These are phyloP conservation scores for Proisotoma minuta DNA, from an alignment of 2,888 invertebrate species.

Conservation along the genomic window DNA sequence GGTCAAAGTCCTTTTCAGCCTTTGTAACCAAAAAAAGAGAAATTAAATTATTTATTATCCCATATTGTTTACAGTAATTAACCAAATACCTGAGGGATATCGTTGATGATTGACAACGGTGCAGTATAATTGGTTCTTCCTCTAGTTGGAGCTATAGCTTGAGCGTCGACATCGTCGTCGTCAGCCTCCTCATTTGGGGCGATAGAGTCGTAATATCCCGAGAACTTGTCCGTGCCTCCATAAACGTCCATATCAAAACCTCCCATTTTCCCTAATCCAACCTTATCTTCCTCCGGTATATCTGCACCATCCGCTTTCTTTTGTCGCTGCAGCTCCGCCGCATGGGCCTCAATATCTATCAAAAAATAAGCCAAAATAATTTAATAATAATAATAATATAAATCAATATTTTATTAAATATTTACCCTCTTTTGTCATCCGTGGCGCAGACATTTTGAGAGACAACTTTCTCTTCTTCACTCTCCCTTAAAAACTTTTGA, in stretches of 20 bases:
- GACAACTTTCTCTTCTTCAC: too few relatives aligned
- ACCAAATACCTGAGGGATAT: constrained; percentile 71
- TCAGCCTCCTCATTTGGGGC: constrained; percentile 94
- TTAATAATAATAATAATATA: background rate
- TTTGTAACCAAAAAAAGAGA: constrained; percentile 50
- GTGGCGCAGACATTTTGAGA: constrained; percentile 28
- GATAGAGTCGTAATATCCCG: constrained; percentile 93
- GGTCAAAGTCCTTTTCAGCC: constrained; percentile 90
- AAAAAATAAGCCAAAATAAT: constrained; percentile 40
- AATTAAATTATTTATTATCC: background rate
- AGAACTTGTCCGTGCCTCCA: constrained; percentile 73
- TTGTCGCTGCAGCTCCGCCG: constrained; percentile 81
- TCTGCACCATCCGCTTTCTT: constrained; percentile 61
- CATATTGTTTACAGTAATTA: background rate
- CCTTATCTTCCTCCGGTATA: constrained; percentile 63
- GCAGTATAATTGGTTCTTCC: constrained; percentile 77
- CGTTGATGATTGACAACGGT: constrained; percentile 81
- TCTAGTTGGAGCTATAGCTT: constrained; percentile 59
- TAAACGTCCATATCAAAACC: constrained; percentile 92
- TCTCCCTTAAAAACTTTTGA: too few relatives aligned
- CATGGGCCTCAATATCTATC: constrained; percentile 90
- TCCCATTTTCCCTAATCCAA: constrained; percentile 77
- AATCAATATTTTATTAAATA: background rate
- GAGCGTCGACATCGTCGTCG: constrained; percentile 66
- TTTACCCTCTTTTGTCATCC: constrained; percentile 36